Conservation (phyloP, 2,797 vertebrate species). For the Myiotriccus ornatus region DNA sequence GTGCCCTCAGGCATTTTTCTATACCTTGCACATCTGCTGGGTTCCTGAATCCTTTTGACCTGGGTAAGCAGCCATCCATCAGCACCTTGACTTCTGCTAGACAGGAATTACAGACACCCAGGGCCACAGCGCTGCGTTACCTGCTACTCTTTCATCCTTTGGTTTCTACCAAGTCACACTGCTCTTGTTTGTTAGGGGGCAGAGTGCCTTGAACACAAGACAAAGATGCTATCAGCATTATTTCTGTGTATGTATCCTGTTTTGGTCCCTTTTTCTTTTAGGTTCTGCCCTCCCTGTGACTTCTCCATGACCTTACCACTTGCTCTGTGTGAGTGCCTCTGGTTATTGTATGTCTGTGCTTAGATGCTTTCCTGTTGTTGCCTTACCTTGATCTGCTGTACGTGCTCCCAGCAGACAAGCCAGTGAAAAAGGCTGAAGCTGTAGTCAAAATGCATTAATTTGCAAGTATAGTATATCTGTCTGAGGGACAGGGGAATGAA, state of each 20-base stretch:
- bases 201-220: neutral
- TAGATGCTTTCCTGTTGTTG: conserved; percentile 47
- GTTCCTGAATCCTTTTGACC: neutral
- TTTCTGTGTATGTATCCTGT: conserved; percentile 20
- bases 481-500: neutral
- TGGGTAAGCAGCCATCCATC: neutral
- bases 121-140: neutral
- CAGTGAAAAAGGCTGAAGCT: neutral
- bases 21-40: neutral
- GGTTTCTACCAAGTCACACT: neutral
- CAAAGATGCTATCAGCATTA: conserved; percentile 26
- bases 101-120: neutral
- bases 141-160: neutral
- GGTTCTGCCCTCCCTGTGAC: conserved; percentile 44
- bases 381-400: neutral
- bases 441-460: neutral
- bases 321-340: conserved; percentile 35
- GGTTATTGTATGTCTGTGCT: conserved; percentile 22
- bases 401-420: neutral
- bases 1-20: neutral
- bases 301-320: conserved; percentile 50
- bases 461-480: neutral
- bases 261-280: conserved; percentile 30
- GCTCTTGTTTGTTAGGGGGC: neutral
- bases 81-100: neutral